Conservation (phyloP, 2,888 invertebrate species). For the Ectemnius continuus region DNA sequence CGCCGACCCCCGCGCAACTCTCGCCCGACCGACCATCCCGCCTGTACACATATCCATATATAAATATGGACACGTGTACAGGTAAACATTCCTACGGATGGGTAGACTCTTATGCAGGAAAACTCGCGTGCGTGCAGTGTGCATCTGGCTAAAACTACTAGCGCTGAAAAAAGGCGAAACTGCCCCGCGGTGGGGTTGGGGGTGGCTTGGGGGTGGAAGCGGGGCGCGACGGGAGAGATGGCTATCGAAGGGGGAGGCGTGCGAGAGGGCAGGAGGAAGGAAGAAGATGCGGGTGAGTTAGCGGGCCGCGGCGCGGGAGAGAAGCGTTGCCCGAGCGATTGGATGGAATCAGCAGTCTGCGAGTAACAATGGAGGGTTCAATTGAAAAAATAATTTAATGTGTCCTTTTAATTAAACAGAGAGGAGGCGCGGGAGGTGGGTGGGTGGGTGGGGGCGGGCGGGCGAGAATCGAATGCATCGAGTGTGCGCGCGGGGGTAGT, state of each 20-base stretch:
- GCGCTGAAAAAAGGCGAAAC: conserved; percentile 57
- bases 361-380: conserved; percentile 77
- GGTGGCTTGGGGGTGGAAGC: conserved; percentile 47
- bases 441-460: conserved; percentile 44
- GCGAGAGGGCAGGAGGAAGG: conserved; percentile 3
- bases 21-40: background rate
- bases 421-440: conserved; percentile 67
- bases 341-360: conserved; percentile 77
- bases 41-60: conserved; percentile 21
- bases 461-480: conserved; percentile 64
- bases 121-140: conserved; percentile 41
- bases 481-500: conserved; percentile 29
- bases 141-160: conserved; percentile 62
- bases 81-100: conserved; percentile 10
- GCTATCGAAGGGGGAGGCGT: background rate
- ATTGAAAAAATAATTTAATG: conserved; percentile 78
- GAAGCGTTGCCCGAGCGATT: conserved; percentile 68
- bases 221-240: conserved; percentile 48
- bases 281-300: conserved; percentile 7
- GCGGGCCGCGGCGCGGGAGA: conserved; percentile 21
- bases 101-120: conserved; percentile 8
- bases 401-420: conserved; percentile 77
- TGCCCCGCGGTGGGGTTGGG: conserved; percentile 45
- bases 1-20: conserved; percentile 7
- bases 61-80: conserved; percentile 42